Conservation (phyloP, 2,797 vertebrate genomes). For the Enteromius fasciolatus region DNA sequence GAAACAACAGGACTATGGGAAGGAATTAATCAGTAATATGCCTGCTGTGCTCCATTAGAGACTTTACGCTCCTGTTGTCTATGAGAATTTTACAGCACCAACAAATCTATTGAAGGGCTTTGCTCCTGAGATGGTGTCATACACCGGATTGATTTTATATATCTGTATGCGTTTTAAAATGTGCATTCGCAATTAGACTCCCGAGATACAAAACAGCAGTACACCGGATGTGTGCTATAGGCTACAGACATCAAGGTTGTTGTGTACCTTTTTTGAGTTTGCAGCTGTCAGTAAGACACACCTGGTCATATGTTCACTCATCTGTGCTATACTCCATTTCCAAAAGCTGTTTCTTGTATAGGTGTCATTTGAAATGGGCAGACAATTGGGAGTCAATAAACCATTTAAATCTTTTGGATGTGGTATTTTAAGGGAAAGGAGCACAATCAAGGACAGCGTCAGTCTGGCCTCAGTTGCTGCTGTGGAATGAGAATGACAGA, state of each 20-base stretch:
- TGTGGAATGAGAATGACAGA: conserved; percentile 56
- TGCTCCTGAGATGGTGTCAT: conserved; percentile 7
- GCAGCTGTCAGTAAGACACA: conserved; percentile 31
- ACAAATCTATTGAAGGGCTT: conserved; percentile 30
- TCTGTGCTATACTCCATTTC: conserved; percentile 21
- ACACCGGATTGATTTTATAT: conserved; percentile 9
- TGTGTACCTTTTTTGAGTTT: conserved; percentile 7
- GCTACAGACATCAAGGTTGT: neutral
- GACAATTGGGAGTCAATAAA: neutral
- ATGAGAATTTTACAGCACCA: conserved; percentile 24
- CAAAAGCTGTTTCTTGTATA: neutral
- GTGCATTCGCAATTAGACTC: neutral
- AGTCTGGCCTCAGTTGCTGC: conserved; percentile 46
- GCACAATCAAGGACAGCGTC: conserved; percentile 9
- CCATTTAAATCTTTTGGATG: conserved; percentile 23
- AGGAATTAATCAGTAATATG: conserved; percentile 54
- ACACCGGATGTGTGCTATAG: neutral
- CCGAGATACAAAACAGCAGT: conserved; percentile 3
- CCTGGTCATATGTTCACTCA: conserved; percentile 35
- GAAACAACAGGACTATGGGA: conserved; percentile 44
- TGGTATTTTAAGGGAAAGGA: conserved; percentile 31
- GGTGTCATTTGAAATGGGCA: conserved; percentile 8
- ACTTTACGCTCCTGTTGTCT: conserved; percentile 35
- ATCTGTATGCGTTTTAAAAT: conserved; percentile 7
- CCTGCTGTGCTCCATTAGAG: conserved; percentile 44